These are phyloP conservation scores for Calliopsis andreniformis DNA, from an alignment of 1,140 invertebrate species.

Conservation along the genomic window DNA sequence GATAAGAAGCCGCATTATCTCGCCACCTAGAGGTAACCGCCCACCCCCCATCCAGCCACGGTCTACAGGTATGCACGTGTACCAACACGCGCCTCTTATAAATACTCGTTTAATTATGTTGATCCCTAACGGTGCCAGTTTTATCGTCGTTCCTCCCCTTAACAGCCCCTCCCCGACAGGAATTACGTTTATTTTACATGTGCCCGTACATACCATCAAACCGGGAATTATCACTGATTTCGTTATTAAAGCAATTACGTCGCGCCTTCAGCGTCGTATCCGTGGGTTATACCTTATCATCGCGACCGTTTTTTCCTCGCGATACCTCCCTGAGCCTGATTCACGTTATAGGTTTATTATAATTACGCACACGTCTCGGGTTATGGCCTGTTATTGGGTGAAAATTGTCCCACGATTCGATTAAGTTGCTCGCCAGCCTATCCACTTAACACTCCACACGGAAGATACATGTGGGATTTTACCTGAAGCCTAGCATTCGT, in stretches of 20 bases:
- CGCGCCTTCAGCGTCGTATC: constrained; percentile 8
- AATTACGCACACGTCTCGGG: neutral
- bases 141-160: constrained; percentile 25
- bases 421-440: constrained; percentile 7
- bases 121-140: constrained; percentile 40
- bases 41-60: neutral
- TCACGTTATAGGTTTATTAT: constrained; percentile 14
- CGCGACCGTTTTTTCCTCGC: neutral
- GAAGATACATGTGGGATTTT: too few relatives aligned
- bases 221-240: constrained; percentile 36
- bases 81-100: constrained; percentile 31
- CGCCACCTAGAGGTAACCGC: constrained; percentile 34
- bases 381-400: neutral
- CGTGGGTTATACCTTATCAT: constrained; percentile 14
- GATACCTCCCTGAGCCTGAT: neutral
- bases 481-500: too few relatives aligned
- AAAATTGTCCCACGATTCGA: constrained; percentile 12
- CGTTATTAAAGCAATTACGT: constrained; percentile 29
- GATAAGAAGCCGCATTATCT: constrained; percentile 66
- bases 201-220: neutral
- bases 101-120: constrained; percentile 53
- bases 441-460: too few relatives aligned
- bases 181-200: constrained; percentile 27
- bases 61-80: neutral
- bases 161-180: neutral